Percentiles rank a stretch among this genome's conserved stretches.
Conservation (phyloP, 1,140 invertebrate species). For the Drosophila repletoides region DNA sequence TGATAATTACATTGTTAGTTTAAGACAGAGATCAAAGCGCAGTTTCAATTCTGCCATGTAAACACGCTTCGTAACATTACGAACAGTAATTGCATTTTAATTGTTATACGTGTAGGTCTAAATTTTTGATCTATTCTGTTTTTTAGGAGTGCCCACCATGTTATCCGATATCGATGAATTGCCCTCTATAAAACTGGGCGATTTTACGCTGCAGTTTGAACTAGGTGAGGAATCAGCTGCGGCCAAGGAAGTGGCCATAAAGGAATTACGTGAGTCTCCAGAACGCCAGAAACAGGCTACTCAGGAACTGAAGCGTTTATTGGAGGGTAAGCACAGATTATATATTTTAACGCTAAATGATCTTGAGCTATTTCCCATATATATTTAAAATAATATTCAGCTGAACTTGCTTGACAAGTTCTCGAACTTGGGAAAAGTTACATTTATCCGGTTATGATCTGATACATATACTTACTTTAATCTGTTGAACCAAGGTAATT, state of each 20-base stretch:
- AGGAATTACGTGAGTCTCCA: constrained; percentile 88
- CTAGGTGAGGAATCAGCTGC: constrained; percentile 85
- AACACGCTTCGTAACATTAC: constrained; percentile 7
- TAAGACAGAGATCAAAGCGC: constrained; percentile 2
- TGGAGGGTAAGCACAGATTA: constrained; percentile 89
- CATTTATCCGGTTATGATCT: no score
- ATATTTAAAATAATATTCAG: not conserved
- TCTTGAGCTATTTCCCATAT: not conserved
- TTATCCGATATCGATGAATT: constrained; percentile 86
- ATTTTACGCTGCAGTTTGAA: constrained; percentile 87
- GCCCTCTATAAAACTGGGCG: constrained; percentile 87
- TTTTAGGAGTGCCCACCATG: constrained; percentile 86
- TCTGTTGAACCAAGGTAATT: not conserved
- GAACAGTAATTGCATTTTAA: constrained; percentile 40
- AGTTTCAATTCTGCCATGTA: constrained; percentile 24
- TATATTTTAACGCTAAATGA: not conserved
- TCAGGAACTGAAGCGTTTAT: constrained; percentile 85
- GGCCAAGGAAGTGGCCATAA: constrained; percentile 87
- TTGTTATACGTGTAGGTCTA: not conserved
- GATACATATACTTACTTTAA: no score
- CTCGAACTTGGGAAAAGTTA: not conserved
- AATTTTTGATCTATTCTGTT: constrained; percentile 47
- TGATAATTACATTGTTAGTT: constrained; percentile 27
- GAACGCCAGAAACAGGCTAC: constrained; percentile 86
- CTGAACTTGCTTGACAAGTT: not conserved